Evolutionary conservation across 2,113 vertebrate genomes (phyloP).

Genomic region (Copsychus sechellarum): DNA sequence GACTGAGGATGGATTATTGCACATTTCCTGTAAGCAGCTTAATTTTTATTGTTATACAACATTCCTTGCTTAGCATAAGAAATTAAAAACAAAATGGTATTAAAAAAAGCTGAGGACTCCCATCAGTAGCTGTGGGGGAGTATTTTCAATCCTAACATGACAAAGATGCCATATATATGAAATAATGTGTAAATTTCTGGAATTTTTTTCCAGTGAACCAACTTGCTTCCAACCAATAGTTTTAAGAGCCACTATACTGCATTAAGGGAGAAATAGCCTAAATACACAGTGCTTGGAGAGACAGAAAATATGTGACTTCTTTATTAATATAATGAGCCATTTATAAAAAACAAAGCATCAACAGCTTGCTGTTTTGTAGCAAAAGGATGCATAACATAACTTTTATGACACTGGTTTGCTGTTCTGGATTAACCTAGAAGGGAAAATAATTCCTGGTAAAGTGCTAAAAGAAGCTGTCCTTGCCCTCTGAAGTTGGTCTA

Average conservation of each 20-base stretch:
- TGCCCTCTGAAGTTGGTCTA: not conserved
- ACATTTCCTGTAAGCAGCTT: constrained; percentile 6
- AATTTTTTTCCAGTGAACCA: not conserved
- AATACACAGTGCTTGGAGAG: not conserved
- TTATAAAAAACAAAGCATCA: not conserved
- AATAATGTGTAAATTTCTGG: not conserved
- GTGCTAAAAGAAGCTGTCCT: not conserved
- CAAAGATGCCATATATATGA: constrained; percentile 16
- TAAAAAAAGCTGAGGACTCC: not conserved
- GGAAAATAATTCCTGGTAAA: not conserved
- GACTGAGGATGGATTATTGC: not conserved
- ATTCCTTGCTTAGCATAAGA: constrained; percentile 23
- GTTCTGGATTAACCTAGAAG: not conserved
- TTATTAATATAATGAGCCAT: not conserved
- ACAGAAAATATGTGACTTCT: not conserved
- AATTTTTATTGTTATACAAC: constrained; percentile 3
- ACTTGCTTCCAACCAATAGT: not conserved
- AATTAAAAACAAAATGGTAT: not conserved
- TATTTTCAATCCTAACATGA: not conserved
- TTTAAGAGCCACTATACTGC: not conserved
- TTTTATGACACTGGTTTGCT: not conserved
- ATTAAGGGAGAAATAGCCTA: not conserved
- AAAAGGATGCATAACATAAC: not conserved
- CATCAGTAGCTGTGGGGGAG: not conserved
- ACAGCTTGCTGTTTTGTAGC: not conserved